Evolutionary conservation across 2,113 vertebrate species (phyloP).

Genomic region (Grus americana): DNA sequence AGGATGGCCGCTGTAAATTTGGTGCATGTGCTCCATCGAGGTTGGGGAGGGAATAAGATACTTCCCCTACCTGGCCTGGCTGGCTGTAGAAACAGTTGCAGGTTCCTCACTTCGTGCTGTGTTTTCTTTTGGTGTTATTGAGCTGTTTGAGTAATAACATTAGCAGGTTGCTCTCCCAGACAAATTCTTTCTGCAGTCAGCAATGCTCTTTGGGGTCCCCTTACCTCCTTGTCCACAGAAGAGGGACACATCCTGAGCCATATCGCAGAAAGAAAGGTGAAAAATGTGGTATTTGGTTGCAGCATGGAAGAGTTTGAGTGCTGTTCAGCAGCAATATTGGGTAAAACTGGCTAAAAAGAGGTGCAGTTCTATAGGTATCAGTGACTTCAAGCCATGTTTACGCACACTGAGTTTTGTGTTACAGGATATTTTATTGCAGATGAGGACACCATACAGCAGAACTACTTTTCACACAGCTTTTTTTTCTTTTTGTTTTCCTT

Average conservation of each 20-base stretch:
- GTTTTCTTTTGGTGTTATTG: neutral
- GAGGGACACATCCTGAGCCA: neutral
- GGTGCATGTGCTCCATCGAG: fast-evolving
- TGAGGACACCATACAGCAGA: neutral
- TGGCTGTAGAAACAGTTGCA: neutral
- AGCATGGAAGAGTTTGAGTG: neutral
- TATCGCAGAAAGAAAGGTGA: neutral
- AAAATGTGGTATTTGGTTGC: neutral
- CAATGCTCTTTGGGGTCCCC: neutral
- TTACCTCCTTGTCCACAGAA: neutral
- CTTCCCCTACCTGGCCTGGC: neutral
- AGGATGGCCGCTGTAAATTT: neutral
- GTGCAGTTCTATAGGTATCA: neutral
- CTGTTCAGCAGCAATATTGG: neutral
- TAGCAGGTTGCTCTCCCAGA: neutral
- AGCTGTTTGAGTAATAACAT: neutral
- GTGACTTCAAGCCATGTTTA: neutral
- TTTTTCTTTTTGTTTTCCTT: too few relatives aligned
- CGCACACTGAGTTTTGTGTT: neutral
- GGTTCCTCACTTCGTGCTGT: fast-evolving
- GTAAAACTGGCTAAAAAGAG: neutral
- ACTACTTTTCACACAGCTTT: neutral
- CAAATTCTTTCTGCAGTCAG: neutral
- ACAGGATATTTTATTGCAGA: neutral
- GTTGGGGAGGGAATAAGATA: neutral